Conservation (phyloP, 2,888 invertebrate species). For the Acholoe squamosa region DNA sequence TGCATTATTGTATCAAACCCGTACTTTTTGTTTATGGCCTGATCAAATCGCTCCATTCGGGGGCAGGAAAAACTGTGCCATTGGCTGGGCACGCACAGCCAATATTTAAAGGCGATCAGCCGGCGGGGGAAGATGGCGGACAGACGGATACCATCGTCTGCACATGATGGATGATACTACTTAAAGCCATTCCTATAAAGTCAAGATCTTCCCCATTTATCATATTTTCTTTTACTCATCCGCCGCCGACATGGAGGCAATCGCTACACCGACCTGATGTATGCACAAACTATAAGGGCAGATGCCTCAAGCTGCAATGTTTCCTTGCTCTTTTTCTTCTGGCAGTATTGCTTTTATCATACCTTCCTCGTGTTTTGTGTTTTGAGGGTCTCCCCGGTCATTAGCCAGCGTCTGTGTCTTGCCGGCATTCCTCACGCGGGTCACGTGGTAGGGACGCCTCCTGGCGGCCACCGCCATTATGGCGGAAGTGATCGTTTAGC, state of each 20-base stretch:
- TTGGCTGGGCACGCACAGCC: background rate
- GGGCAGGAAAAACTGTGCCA: background rate
- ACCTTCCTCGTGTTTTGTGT: conserved; percentile 15
- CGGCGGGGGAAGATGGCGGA: background rate
- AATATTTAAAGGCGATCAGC: conserved; percentile 30
- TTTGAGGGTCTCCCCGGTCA: conserved; percentile 22
- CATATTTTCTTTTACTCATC: conserved; percentile 42
- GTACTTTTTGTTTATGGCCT: conserved; percentile 4
- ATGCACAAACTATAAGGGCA: conserved; percentile 21
- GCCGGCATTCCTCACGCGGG: background rate
- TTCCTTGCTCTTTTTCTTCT: background rate
- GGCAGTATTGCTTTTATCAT: background rate
- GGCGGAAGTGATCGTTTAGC: conserved; percentile 56
- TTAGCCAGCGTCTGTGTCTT: conserved; percentile 34
- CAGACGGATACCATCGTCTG: background rate
- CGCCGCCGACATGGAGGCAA: conserved; percentile 31
- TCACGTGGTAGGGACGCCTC: conserved; percentile 18
- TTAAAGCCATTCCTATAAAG: conserved; percentile 39
- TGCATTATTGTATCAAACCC: background rate
- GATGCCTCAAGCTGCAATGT: background rate
- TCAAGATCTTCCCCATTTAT: conserved; percentile 46
- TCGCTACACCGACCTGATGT: conserved; percentile 14
- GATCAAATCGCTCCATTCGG: background rate
- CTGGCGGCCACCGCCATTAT: conserved; percentile 43
- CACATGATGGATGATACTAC: conserved; percentile 26